phyloP scores from a whole-genome alignment of 1,140 invertebrate species.

The Cecropterus lyciades region DNA sequence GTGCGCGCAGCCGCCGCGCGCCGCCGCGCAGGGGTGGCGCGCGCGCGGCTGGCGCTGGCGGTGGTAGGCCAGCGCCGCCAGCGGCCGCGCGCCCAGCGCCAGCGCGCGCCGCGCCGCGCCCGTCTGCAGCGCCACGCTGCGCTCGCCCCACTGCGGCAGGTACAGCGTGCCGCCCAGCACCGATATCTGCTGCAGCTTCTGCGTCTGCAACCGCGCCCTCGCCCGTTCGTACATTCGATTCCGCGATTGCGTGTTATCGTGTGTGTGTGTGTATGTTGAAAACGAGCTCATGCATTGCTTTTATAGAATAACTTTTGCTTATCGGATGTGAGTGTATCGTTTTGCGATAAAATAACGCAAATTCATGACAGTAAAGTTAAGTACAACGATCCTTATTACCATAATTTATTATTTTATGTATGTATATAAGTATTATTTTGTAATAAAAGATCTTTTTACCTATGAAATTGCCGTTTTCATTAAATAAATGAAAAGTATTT shows the following conservation, averaged over 20 bases:
- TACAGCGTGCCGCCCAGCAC: slow-evolving; percentile 89
- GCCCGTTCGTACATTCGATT: slow-evolving; percentile 6
- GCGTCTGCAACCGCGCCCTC: slow-evolving; percentile 79
- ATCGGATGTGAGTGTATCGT: too few species aligned
- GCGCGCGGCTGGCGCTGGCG: slow-evolving; percentile 86
- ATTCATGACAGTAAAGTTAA: too few species aligned
- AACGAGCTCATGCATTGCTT: too few species aligned
- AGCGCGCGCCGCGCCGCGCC: slow-evolving; percentile 26
- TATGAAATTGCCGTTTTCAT: too few species aligned
- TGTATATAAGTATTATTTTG: too few species aligned
- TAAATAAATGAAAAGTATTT: too few species aligned
- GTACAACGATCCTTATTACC: too few species aligned
- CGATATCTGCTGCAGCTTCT: slow-evolving; percentile 88
- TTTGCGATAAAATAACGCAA: too few species aligned
- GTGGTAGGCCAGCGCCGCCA: slow-evolving; percentile 89
- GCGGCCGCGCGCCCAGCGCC: slow-evolving; percentile 65
- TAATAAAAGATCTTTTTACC: too few species aligned
- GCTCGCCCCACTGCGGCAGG: slow-evolving; percentile 88
- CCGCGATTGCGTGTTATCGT: slow-evolving; percentile 82
- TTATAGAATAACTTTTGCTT: too few species aligned
- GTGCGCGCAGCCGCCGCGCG: slow-evolving; percentile 90
- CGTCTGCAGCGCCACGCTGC: slow-evolving; percentile 83
- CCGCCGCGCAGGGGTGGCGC: slow-evolving; percentile 88
- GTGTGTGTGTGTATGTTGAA: slow-evolving; percentile 87
- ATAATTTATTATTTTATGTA: too few species aligned